Conservation (phyloP, 2,797 vertebrate genomes). For the Smutsia temminckii region DNA sequence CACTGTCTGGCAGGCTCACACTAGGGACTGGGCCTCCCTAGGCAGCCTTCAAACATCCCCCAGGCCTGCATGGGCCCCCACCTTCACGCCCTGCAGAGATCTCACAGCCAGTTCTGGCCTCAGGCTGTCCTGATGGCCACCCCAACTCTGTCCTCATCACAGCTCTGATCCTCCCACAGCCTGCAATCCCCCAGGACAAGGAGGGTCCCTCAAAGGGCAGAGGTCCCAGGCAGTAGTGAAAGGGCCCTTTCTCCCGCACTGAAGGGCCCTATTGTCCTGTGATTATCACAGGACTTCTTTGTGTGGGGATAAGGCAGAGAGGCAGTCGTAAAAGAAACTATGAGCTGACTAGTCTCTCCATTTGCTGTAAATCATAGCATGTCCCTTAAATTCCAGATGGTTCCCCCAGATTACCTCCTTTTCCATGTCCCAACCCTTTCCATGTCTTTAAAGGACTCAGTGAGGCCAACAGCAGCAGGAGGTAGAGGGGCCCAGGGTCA, state of each 20-base stretch:
- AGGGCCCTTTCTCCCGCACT: background rate
- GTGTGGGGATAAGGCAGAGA: background rate
- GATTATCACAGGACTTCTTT: background rate
- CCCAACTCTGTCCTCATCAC: background rate
- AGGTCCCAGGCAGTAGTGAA: background rate
- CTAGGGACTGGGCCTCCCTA: background rate
- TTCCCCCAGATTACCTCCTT: background rate
- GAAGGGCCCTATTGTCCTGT: background rate
- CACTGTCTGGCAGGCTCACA: background rate
- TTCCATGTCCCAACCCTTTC: background rate
- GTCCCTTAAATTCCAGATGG: background rate
- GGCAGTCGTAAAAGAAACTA: background rate
- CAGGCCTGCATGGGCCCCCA: background rate
- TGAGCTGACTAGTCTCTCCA: background rate
- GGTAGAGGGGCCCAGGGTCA: rapidly evolving
- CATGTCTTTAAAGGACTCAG: background rate
- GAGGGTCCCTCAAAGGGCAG: background rate
- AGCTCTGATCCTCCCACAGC: background rate
- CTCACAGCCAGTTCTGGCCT: background rate
- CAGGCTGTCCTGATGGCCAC: background rate
- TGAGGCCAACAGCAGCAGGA: background rate
- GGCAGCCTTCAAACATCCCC: background rate
- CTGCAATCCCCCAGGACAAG: background rate
- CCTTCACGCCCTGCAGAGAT: background rate
- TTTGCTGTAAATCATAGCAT: background rate